phyloP scores from a whole-genome alignment of 2,113 vertebrate species.

The Melanerpes aurifrons region DNA sequence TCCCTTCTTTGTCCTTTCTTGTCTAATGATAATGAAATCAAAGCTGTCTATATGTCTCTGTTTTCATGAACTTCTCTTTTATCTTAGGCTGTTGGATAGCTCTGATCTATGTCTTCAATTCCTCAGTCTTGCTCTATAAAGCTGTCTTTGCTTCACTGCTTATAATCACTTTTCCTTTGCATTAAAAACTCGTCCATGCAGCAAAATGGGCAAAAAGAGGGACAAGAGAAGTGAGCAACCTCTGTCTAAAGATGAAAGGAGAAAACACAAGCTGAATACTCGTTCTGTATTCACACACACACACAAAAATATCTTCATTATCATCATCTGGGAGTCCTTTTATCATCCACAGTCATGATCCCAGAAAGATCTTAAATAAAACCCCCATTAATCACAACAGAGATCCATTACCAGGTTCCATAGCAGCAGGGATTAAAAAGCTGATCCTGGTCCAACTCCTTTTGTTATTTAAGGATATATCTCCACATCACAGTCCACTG shows the following conservation, averaged over 20 bases:
- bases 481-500: neutral
- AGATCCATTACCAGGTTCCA: neutral
- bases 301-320: neutral
- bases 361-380: constrained; percentile 4
- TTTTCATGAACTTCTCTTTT: constrained; percentile 39
- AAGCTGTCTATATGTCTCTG: neutral
- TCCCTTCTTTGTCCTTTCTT: constrained; percentile 8
- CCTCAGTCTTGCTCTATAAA: constrained; percentile 37
- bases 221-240: constrained; percentile 47
- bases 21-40: constrained; percentile 46
- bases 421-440: neutral
- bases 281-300: constrained; percentile 15
- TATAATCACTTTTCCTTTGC: constrained; percentile 58
- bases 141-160: constrained; percentile 62
- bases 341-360: neutral
- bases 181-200: constrained; percentile 63
- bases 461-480: neutral
- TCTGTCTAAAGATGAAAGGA: constrained; percentile 51
- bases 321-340: neutral
- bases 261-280: constrained; percentile 32
- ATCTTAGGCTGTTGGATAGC: constrained; percentile 38
- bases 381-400: neutral
- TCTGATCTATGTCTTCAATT: constrained; percentile 46
- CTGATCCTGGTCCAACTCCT: neutral
- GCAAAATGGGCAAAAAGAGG: constrained; percentile 43